Conservation (phyloP, 2,113 vertebrate genomes). For the Octodon degus region DNA sequence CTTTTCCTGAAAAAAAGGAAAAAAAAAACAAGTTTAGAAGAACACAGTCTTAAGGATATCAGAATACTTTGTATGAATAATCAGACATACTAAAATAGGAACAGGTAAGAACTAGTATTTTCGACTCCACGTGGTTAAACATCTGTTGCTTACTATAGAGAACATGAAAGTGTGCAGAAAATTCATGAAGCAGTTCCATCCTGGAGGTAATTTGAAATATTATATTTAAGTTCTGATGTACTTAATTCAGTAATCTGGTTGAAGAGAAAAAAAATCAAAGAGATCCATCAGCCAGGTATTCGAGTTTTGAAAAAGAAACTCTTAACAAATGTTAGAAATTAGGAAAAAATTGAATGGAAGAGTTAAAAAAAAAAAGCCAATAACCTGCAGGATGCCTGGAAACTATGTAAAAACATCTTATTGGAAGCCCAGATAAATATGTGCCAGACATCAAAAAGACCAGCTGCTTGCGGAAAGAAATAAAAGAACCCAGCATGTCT, state of each 20-base stretch:
- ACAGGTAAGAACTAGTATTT: slow-evolving; percentile 73
- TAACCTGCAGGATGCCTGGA: slow-evolving; percentile 81
- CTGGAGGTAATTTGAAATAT: slow-evolving; percentile 81
- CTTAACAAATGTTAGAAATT: slow-evolving; percentile 82
- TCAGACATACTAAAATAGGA: slow-evolving; percentile 40
- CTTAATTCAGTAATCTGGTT: slow-evolving; percentile 78
- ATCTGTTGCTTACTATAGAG: slow-evolving; percentile 79
- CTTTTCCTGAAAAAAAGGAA: not conserved
- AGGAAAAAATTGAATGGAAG: slow-evolving; percentile 74
- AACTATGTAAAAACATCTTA: slow-evolving; percentile 83
- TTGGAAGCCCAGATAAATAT: slow-evolving; percentile 83
- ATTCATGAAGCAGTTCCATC: slow-evolving; percentile 74
- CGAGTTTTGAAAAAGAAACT: slow-evolving; percentile 78
- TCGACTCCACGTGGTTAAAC: slow-evolving; percentile 67
- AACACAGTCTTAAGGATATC: slow-evolving; percentile 32
- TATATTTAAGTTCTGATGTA: slow-evolving; percentile 80
- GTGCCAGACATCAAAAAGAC: slow-evolving; percentile 82
- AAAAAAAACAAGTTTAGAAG: slow-evolving; percentile 8
- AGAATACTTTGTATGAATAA: slow-evolving; percentile 61
- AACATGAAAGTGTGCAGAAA: slow-evolving; percentile 80
- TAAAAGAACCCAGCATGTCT: slow-evolving; percentile 74
- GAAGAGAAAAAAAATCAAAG: slow-evolving; percentile 79
- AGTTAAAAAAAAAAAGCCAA: slow-evolving; percentile 80
- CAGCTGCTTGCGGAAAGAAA: slow-evolving; percentile 76
- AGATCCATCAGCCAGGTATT: slow-evolving; percentile 79